Conservation (phyloP, 1,140 invertebrate species). For the Babylonia areolata region DNA sequence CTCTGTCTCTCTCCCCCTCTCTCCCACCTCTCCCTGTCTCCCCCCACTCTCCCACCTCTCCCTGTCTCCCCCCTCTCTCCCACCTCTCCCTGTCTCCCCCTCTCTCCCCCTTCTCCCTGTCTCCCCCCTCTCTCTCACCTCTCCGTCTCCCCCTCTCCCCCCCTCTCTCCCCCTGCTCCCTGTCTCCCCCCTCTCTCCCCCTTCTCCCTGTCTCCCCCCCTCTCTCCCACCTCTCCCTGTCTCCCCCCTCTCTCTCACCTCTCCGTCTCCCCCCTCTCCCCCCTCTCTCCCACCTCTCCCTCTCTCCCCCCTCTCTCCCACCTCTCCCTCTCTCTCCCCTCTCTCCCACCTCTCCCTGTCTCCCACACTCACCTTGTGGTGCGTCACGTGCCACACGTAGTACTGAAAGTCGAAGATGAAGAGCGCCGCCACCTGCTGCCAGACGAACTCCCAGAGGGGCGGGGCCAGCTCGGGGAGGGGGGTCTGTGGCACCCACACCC, state of each 20-base stretch:
- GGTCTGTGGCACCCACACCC: slow-evolving; percentile 73
- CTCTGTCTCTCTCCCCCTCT: no score
- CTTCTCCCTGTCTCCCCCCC: background rate
- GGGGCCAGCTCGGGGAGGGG: slow-evolving; percentile 72
- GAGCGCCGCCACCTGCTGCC: slow-evolving; percentile 71
- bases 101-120: background rate
- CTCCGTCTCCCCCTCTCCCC: background rate
- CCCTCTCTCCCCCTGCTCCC: background rate
- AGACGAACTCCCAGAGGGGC: slow-evolving; percentile 72
- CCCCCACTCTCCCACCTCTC: no score
- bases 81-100: slow-evolving; percentile 16
- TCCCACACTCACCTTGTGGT: slow-evolving; percentile 63
- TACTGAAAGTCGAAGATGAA: slow-evolving; percentile 76
- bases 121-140: background rate
- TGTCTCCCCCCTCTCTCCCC: background rate
- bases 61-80: no score
- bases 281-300: background rate
- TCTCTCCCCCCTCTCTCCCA: background rate
- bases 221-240: background rate
- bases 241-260: background rate
- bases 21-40: no score
- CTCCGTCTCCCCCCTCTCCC: background rate
- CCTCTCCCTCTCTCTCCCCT: background rate
- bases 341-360: background rate
- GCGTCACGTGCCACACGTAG: slow-evolving; percentile 74